phyloP scores from a whole-genome alignment of 2,113 vertebrate genomes.

The Shinisaurus crocodilurus region DNA sequence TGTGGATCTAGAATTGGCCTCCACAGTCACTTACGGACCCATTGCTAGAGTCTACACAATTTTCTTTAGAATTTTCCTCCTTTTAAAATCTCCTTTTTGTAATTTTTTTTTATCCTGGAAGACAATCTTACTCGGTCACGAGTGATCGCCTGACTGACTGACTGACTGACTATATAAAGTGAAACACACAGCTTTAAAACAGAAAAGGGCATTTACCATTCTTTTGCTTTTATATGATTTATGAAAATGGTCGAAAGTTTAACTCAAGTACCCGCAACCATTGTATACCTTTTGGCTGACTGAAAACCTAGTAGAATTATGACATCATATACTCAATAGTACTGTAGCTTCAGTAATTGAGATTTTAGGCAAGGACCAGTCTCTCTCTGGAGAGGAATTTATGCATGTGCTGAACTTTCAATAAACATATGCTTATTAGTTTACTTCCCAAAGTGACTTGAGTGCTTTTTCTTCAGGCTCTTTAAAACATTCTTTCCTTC shows the following conservation, averaged over 20 bases:
- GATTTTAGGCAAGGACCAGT: neutral
- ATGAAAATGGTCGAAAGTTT: neutral
- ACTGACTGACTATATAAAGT: neutral
- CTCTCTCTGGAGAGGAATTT: neutral
- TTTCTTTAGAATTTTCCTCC: too few relatives aligned
- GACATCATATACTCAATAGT: neutral
- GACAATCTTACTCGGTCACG: too few relatives aligned
- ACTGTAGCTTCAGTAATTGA: neutral
- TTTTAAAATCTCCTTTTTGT: too few relatives aligned
- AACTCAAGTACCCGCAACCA: neutral
- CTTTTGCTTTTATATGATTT: neutral
- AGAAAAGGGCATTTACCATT: neutral
- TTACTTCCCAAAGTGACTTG: neutral
- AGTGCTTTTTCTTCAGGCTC: neutral
- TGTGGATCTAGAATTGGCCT: too few relatives aligned
- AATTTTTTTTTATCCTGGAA: too few relatives aligned
- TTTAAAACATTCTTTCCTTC: slow-evolving; percentile 15
- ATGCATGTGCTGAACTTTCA: neutral
- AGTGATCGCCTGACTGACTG: too few relatives aligned
- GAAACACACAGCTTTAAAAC: neutral
- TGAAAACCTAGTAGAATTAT: neutral
- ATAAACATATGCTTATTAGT: neutral
- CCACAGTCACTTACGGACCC: too few relatives aligned
- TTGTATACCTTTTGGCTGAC: neutral
- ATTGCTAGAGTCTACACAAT: too few relatives aligned